A percentile compares a stretch with the other conserved stretches of the same genome.
Evolutionary conservation across 2,797 vertebrate species (phyloP).

Genomic region (Anisognathus igniventris): DNA sequence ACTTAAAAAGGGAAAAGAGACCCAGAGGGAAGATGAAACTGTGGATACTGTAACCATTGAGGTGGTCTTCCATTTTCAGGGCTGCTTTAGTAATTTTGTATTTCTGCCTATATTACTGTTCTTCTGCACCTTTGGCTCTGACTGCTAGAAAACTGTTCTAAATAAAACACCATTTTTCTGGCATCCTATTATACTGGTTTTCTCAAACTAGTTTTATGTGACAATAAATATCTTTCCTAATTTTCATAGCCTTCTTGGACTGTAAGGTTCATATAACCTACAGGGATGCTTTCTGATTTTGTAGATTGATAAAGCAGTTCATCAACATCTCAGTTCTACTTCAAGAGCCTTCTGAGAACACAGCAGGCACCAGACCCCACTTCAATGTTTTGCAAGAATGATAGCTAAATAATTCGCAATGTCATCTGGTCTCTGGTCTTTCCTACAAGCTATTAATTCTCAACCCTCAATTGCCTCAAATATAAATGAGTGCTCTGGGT

Average conservation of each 20-base stretch:
- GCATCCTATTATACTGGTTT: not conserved
- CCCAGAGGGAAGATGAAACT: not conserved
- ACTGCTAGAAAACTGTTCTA: not conserved
- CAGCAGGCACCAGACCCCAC: not conserved
- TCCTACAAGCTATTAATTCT: not conserved
- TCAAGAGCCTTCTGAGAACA: not conserved
- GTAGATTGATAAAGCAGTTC: not conserved
- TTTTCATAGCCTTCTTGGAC: not conserved
- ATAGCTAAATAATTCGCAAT: not conserved
- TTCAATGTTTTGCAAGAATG: not conserved
- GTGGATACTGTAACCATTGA: not conserved
- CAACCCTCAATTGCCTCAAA: not conserved
- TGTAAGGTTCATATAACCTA: not conserved
- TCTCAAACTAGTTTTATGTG: not conserved
- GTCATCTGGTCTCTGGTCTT: not conserved
- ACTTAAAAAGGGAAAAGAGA: not conserved
- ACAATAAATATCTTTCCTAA: not conserved
- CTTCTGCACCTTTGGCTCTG: not conserved
- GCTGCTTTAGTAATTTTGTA: not conserved
- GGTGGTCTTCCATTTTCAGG: not conserved
- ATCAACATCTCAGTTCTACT: not conserved
- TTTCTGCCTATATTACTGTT: not conserved
- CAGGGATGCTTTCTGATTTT: not conserved
- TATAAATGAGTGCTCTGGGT: not conserved
- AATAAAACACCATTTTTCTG: not conserved